Conservation (phyloP, 2,113 vertebrate species). For the Otis tarda region DNA sequence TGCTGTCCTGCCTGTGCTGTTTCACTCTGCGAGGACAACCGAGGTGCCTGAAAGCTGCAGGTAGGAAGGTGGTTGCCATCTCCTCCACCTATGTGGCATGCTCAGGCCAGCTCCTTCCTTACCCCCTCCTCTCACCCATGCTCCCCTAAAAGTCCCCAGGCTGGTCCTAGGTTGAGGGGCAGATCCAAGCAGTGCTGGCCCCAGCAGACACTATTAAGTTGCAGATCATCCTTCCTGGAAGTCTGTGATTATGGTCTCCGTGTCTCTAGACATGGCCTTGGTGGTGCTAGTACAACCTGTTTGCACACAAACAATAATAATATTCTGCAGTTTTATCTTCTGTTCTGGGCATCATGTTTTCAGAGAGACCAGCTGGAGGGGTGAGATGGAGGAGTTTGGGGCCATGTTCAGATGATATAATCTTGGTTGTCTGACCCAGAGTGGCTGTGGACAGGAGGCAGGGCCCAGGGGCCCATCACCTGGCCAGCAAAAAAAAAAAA, state of each 20-base stretch:
- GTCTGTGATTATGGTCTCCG: background rate
- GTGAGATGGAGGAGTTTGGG: background rate
- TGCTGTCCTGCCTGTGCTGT: rapidly evolving
- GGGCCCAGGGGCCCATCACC: background rate
- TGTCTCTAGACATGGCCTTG: rapidly evolving
- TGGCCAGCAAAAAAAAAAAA: background rate
- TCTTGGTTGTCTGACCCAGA: background rate
- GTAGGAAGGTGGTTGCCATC: background rate
- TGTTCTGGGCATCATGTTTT: background rate
- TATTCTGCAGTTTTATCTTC: background rate
- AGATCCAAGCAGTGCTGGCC: background rate
- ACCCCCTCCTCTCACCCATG: rapidly evolving
- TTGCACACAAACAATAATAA: rapidly evolving
- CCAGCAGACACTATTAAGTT: background rate
- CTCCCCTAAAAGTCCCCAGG: background rate
- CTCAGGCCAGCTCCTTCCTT: background rate
- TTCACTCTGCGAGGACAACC: background rate
- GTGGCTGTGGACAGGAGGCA: background rate
- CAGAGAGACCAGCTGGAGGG: background rate
- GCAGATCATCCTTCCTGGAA: background rate
- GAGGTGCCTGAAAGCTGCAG: background rate
- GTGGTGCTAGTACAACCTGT: background rate
- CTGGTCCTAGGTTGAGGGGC: background rate
- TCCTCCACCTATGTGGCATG: background rate
- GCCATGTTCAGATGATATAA: background rate